Base-by-base conservation (phyloP, 2,113 vertebrate species). In the Myiozetetes cayanensis region DNA sequence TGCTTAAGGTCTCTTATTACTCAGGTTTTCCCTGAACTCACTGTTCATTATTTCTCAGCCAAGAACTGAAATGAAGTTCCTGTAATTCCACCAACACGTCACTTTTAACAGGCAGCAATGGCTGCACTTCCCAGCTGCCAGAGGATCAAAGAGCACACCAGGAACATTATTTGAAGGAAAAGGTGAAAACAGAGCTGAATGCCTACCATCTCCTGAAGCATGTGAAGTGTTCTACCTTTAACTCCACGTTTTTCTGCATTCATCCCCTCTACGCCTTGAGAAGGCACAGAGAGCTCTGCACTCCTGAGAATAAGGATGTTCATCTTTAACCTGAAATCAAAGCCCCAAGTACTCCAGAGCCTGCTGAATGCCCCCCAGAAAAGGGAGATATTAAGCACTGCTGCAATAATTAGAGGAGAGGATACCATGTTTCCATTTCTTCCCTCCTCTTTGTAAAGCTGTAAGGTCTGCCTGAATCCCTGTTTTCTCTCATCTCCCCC, bases 1-100 rank as follows among this genome's bases (percentile, higher is more conserved):
- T 86, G 88, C 87, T 97, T 92, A 53, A 97, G 94, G 77, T 73
- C 79, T 94, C 95, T 88, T 92, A 95, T 94, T 94, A 93, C 91
- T 82, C 79, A 94, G 82, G 52, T 95, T 97, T 96, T 91, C 70
- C 88, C 92, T 82, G 93, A 96, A 96, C 41, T 93, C 86, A 14
- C 79, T 79, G 50, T 58, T 95, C 88, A 21, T 87, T 95, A 74
- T 66, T 80, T 89, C 55, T 83, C 81, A 90, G 85, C 39, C 95
- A 78, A 71, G 15, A 67, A 79, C 10, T 73, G 86, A 89, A 93
- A 81, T 23, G 5, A 68, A 61, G 93, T 82, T 93, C 82, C 87
- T 78, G 93, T 79, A 90, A 78, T 96, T 90, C 95, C 94, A 86
- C 91, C 35, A 62, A 62, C 74, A 15, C 49, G 71, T 89, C 91